Conservation (phyloP, 2,113 vertebrate species). For the Tychaedon coryphoeus region DNA sequence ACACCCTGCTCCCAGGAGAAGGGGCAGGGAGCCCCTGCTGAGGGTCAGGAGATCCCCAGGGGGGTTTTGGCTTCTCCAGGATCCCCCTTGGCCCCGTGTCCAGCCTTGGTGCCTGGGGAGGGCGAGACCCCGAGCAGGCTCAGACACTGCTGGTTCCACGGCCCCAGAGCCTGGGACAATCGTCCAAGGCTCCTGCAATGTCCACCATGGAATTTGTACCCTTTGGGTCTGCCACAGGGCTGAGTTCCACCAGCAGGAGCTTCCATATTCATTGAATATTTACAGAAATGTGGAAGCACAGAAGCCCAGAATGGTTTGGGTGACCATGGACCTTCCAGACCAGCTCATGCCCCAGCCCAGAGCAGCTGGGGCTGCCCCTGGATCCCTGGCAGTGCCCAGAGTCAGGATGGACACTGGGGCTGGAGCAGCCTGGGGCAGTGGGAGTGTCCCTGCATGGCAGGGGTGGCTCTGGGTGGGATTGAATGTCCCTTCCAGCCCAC, state of each 20-base stretch:
- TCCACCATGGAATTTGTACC: neutral
- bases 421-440: neutral
- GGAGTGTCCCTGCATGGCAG: neutral
- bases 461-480: accelerated
- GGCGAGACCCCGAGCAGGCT: neutral
- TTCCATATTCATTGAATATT: neutral
- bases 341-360: neutral
- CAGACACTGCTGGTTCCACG: neutral
- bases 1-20: neutral
- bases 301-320: neutral
- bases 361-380: neutral
- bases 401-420: no score
- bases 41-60: neutral
- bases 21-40: neutral
- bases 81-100: neutral
- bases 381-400: neutral
- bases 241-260: neutral
- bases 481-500: accelerated
- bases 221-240: neutral
- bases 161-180: neutral
- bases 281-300: neutral
- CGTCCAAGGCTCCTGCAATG: neutral
- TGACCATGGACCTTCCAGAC: neutral
- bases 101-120: neutral
- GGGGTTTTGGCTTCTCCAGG: neutral